phyloP scores from a whole-genome alignment of 2,113 vertebrate genomes.

The Emberiza fucata region DNA sequence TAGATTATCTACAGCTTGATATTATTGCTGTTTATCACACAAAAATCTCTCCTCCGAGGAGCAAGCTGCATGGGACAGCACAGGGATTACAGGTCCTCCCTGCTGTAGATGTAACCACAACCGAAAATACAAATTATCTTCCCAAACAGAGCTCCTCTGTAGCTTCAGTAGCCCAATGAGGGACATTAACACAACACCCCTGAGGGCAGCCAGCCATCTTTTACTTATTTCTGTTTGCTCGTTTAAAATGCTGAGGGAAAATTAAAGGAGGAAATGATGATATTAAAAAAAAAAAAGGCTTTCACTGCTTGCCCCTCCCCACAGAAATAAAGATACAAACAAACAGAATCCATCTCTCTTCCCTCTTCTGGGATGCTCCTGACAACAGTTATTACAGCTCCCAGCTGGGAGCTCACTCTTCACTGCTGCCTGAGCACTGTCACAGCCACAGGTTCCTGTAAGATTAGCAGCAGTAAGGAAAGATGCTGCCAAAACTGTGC shows the following conservation, averaged over 20 bases:
- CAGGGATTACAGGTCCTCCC: background rate
- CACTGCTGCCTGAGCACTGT: background rate
- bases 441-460: background rate
- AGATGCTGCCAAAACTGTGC: background rate
- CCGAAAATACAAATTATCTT: constrained; percentile 40
- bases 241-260: background rate
- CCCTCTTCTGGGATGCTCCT: background rate
- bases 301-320: background rate
- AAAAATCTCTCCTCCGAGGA: constrained; percentile 31
- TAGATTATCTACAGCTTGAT: constrained; percentile 11
- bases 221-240: background rate
- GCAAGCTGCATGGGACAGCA: background rate
- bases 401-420: constrained; percentile 4
- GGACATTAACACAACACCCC: background rate
- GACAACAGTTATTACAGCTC: constrained; percentile 1
- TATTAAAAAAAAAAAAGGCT: background rate
- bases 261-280: background rate
- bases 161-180: background rate
- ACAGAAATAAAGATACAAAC: constrained; percentile 31
- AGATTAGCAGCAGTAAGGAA: background rate
- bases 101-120: background rate
- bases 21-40: constrained; percentile 21
- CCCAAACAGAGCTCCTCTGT: constrained; percentile 7
- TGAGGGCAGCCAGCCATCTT: background rate
- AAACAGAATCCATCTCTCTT: constrained; percentile 21